Evolutionary conservation across 2,113 vertebrate species (phyloP).

Genomic region (Pedionomus torquatus): DNA sequence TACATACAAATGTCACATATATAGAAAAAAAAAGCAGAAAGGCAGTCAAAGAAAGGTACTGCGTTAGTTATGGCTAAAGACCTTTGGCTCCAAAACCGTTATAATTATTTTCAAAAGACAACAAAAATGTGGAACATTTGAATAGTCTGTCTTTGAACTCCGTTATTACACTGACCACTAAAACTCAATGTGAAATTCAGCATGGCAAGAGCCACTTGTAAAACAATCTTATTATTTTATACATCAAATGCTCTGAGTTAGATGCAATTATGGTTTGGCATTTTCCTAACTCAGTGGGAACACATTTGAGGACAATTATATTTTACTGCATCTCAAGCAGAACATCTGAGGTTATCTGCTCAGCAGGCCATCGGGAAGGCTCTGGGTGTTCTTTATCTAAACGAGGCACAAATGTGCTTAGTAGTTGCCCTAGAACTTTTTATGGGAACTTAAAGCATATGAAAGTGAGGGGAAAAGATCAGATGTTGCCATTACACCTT

Average conservation of each 20-base stretch:
- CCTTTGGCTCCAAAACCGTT: conserved; percentile 46
- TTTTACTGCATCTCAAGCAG: conserved; percentile 53
- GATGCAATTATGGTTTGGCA: conserved; percentile 57
- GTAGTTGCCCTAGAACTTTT: background rate
- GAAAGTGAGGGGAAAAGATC: background rate
- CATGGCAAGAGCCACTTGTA: conserved; percentile 54
- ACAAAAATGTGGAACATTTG: conserved; percentile 8
- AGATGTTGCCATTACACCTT: background rate
- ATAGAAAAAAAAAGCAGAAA: background rate
- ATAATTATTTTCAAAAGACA: conserved; percentile 40
- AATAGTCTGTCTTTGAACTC: conserved; percentile 23
- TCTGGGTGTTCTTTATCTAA: background rate
- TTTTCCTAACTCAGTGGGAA: conserved; percentile 24
- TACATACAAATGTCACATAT: conserved; percentile 26
- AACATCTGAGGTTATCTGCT: conserved; percentile 48
- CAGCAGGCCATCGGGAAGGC: conserved; percentile 1
- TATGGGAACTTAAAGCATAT: background rate
- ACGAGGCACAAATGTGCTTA: conserved; percentile 28
- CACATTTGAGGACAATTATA: background rate
- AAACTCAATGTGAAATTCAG: conserved; percentile 48
- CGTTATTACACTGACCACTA: conserved; percentile 3
- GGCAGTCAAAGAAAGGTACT: conserved; percentile 30
- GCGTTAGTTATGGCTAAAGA: conserved; percentile 45
- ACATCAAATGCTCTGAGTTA: conserved; percentile 42
- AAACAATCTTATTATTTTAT: conserved; percentile 35